Percentiles rank a stretch among this genome's conserved stretches.
Evolutionary conservation across 2,888 invertebrate species (phyloP).

Genomic region (Xanthorhoe spadicearia): DNA sequence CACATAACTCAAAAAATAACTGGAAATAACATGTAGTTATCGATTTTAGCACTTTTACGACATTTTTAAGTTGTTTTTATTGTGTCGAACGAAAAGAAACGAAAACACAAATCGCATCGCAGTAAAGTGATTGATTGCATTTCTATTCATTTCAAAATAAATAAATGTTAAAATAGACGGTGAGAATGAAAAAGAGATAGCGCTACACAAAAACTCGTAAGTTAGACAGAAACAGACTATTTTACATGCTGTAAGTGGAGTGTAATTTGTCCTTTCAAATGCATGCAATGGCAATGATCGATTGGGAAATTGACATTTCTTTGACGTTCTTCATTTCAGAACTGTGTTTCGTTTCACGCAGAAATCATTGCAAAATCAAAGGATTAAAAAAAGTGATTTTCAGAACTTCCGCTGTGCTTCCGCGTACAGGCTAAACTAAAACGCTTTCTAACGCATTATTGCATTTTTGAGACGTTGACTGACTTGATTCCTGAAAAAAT

Average conservation of each 20-base stretch:
- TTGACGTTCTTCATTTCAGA: not conserved
- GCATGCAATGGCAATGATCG: conserved; percentile 22
- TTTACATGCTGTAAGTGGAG: conserved; percentile 19
- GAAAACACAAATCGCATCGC: conserved; percentile 37
- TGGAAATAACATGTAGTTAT: conserved; percentile 17
- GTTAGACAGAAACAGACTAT: conserved; percentile 10
- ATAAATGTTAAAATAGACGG: not conserved
- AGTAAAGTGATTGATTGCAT: conserved; percentile 38
- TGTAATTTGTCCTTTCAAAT: not conserved
- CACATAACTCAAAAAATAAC: conserved; percentile 22
- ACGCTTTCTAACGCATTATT: too few relatives aligned
- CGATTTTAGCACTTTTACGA: conserved; percentile 22
- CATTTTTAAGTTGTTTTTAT: conserved; percentile 39
- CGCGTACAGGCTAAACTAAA: too few relatives aligned
- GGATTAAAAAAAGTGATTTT: too few relatives aligned
- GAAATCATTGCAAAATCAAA: conserved; percentile 25
- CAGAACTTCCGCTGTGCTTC: too few relatives aligned
- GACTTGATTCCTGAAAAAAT: too few relatives aligned
- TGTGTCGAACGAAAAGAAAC: conserved; percentile 35
- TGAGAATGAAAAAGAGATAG: conserved; percentile 18
- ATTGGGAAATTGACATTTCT: conserved; percentile 15
- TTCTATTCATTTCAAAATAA: conserved; percentile 9
- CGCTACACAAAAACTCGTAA: not conserved
- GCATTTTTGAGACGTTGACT: too few relatives aligned
- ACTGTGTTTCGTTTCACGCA: conserved; percentile 23